phyloP scores from a whole-genome alignment of 2,113 vertebrate species.

The Nycticryphes semicollaris region DNA sequence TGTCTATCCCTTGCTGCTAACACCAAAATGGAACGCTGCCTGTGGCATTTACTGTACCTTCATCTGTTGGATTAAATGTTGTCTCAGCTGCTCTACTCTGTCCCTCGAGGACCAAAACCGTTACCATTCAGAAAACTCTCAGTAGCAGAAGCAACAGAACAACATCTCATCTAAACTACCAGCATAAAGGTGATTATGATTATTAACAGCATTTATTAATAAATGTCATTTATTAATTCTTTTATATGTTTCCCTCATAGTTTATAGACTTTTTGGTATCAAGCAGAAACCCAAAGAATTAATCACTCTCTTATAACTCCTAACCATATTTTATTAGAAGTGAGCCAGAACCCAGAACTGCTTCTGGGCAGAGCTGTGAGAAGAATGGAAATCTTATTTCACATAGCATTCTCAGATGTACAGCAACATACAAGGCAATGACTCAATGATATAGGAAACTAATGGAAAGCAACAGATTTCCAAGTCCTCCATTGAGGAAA shows the following conservation, averaged over 20 bases:
- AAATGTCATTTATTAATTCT: neutral
- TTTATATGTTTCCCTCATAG: conserved; percentile 23
- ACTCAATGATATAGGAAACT: conserved; percentile 32
- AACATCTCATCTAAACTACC: conserved; percentile 25
- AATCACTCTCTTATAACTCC: neutral
- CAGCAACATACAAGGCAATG: neutral
- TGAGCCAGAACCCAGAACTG: neutral
- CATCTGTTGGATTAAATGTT: conserved; percentile 67
- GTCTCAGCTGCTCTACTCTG: conserved; percentile 62
- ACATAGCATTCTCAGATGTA: neutral
- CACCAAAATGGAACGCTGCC: conserved; percentile 43
- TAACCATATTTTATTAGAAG: conserved; percentile 13
- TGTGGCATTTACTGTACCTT: conserved; percentile 60
- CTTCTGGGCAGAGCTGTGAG: neutral
- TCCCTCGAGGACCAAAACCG: conserved; percentile 36
- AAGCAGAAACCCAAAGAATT: neutral
- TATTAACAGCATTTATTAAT: neutral
- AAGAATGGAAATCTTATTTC: conserved; percentile 38
- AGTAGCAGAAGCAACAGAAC: conserved; percentile 42
- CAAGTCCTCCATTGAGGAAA: neutral
- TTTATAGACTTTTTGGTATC: neutral
- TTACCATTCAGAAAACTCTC: conserved; percentile 47
- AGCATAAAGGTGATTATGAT: conserved; percentile 1
- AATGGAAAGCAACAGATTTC: conserved; percentile 23
- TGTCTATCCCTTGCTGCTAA: conserved; percentile 62